Conservation (phyloP, 2,113 vertebrate genomes). For the Halcyon senegalensis region DNA sequence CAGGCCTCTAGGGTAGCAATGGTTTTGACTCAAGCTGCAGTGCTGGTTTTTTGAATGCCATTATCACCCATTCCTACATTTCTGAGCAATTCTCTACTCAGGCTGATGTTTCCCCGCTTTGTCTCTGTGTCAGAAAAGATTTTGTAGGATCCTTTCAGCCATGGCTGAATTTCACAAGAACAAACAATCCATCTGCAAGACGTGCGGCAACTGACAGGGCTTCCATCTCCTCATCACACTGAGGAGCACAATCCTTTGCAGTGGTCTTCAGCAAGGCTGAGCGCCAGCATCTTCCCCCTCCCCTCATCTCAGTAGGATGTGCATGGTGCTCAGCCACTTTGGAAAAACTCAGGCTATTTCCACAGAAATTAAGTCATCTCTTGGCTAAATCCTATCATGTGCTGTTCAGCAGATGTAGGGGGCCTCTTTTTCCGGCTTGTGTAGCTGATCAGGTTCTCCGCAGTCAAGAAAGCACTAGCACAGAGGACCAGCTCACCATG, state of each 20-base stretch:
- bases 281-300: neutral
- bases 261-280: neutral
- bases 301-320: neutral
- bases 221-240: neutral
- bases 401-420: conserved; percentile 53
- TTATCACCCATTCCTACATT: neutral
- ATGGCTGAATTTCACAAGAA: neutral
- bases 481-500: neutral
- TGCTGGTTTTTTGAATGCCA: neutral
- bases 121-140: neutral
- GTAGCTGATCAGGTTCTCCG: neutral
- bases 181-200: neutral
- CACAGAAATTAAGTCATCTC: conserved; percentile 15
- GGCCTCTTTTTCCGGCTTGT: neutral
- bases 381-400: conserved; percentile 20
- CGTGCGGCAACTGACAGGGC: neutral
- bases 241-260: neutral
- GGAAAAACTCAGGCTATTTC: neutral
- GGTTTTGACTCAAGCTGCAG: neutral
- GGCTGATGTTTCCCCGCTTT: neutral
- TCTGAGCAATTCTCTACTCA: neutral
- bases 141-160: neutral
- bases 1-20: neutral
- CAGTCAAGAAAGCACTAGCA: neutral
- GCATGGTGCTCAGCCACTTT: neutral